Percentiles rank a stretch among this genome's conserved stretches.
Evolutionary conservation across 2,113 vertebrate genomes (phyloP).

Genomic region (Anser cygnoides): DNA sequence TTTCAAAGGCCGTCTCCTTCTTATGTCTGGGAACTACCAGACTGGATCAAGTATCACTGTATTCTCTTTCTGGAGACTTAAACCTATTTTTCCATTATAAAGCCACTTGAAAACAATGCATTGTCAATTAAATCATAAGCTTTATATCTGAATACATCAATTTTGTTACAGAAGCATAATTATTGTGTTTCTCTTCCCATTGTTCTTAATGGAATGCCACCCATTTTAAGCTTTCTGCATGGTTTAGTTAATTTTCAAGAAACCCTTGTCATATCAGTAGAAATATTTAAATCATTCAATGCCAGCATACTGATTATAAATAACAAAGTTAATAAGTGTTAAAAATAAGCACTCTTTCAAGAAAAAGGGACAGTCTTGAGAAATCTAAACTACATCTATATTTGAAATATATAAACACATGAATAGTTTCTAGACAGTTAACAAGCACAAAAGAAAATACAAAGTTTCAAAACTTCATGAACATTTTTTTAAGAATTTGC

Average conservation of each 20-base stretch:
- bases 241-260: not conserved
- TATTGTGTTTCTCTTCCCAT: constrained; percentile 8
- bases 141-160: not conserved
- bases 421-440: not conserved
- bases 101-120: not conserved
- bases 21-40: not conserved
- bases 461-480: not conserved
- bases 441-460: not conserved
- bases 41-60: not conserved
- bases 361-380: not conserved
- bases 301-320: not conserved
- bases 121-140: constrained; percentile 33
- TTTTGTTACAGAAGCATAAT: not conserved
- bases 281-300: constrained; percentile 14
- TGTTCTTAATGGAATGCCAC: not conserved
- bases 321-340: not conserved
- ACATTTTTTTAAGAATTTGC: not conserved
- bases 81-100: not conserved
- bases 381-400: not conserved
- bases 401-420: not conserved
- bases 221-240: not conserved
- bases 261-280: not conserved
- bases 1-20: not conserved
- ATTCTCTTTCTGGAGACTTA: not conserved
- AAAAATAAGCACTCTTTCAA: not conserved